Percentiles rank a stretch among this genome's conserved stretches.
Conservation (phyloP, 1,140 invertebrate genomes). For the Antheraea mylitta region DNA sequence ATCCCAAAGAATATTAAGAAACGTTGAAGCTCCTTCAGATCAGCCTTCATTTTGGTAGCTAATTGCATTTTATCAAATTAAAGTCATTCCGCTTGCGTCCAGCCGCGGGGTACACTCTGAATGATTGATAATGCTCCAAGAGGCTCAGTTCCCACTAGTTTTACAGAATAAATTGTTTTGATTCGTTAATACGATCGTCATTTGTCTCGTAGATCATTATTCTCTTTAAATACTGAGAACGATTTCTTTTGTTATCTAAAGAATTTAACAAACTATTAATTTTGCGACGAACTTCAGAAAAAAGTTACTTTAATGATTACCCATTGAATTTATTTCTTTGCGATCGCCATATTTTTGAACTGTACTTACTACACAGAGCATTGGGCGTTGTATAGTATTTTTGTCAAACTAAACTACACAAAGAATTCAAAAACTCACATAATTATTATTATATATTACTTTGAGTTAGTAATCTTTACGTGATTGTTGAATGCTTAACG, state of each 20-base stretch:
- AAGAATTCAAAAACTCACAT: too few relatives aligned
- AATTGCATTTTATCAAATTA: constrained; percentile 79
- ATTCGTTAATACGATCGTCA: constrained; percentile 62
- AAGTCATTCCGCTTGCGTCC: constrained; percentile 59
- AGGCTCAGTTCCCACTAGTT: constrained; percentile 61
- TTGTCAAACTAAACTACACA: too few relatives aligned
- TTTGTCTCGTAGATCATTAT: constrained; percentile 42
- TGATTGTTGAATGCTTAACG: too few relatives aligned
- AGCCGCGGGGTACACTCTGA: constrained; percentile 23
- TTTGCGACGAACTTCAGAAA: too few relatives aligned
- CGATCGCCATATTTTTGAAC: too few relatives aligned
- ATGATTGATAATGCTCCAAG: constrained; percentile 75
- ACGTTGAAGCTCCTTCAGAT: constrained; percentile 33
- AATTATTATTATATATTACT: too few relatives aligned
- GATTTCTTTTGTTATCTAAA: background rate
- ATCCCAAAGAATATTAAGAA: background rate
- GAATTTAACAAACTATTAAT: background rate
- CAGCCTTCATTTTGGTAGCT: constrained; percentile 77
- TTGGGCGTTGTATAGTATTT: too few relatives aligned
- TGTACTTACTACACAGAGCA: too few relatives aligned
- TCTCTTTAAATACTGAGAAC: background rate
- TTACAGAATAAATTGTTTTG: constrained; percentile 76
- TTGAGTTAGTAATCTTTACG: too few relatives aligned
- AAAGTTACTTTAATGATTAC: too few relatives aligned
- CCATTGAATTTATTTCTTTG: too few relatives aligned